Evolutionary conservation across 2,797 vertebrate species (phyloP), one percentile per base, ranked within the genome.

Genomic region (Alouatta caraya): DNA sequence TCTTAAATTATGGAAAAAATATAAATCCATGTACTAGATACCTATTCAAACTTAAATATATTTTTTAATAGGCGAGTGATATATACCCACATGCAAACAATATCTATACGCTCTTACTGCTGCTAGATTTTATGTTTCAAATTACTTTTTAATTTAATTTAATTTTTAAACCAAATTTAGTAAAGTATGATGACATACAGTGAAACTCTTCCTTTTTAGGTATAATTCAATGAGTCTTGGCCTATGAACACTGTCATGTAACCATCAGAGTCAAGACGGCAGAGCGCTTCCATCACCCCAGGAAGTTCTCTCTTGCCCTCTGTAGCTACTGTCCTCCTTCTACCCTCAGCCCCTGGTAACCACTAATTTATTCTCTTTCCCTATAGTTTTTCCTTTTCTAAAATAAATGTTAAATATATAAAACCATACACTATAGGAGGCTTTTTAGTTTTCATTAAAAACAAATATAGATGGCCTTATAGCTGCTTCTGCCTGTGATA

Each of bases 111-210:
- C 15, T 75, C 28, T 87, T 92, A 46, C 33, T 83, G 30, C 79
- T 80, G 33, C 90, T 82, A 86, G 72, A 93, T 80, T 88, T 93
- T 72, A 76, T 92, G 67, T 82, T 94, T 92, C 67, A 72, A 95
- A 92, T 89, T 80, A 42, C 78, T 93, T 95, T 95, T 83, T 21
- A 76, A 85, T 96, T 94, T 92, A 89, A 76, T 88, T 96, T 94
- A 73, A 90, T 48, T 91, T 94, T 95, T 24, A 90, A 94, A 46
- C 21, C 44, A 85, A n/a, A 39, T 57, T 84, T 85, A 85, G 52
- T 70, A 37, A 94, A 22, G 24, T 46, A 19, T 73, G 64, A 78
- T 88, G 92, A 75, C 7, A 21, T 75, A 61, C 14, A 76, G 44
- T 88, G 50, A 92, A 94, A 81, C 55, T 19, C 8, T 81, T 33